Evolutionary conservation across 2,888 invertebrate species (phyloP).

Genomic region (Diaperis boleti): DNA sequence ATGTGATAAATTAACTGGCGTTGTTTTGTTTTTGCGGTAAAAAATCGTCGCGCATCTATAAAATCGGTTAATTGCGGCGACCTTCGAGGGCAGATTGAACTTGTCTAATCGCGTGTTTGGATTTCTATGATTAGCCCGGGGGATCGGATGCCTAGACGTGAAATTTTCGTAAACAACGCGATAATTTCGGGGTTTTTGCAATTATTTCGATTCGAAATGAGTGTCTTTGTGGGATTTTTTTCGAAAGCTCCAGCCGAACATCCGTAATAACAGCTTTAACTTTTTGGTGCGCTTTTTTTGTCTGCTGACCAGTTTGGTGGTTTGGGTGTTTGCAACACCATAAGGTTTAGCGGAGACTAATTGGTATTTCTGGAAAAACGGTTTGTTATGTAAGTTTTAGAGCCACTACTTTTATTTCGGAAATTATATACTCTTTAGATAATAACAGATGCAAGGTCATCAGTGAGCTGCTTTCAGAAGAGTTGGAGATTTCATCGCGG

Average conservation of each 20-base stretch:
- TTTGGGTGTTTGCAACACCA: constrained; percentile 30
- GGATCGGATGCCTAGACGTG: constrained; percentile 27
- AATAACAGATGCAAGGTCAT: constrained; percentile 28
- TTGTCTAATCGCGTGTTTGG: constrained; percentile 35
- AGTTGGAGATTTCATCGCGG: constrained; percentile 15
- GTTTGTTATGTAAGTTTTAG: constrained; percentile 35
- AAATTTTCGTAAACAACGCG: constrained; percentile 39
- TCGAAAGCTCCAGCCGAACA: constrained; percentile 21
- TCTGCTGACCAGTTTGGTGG: too few species aligned
- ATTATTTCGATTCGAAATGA: constrained; percentile 37
- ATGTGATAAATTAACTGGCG: constrained; percentile 26
- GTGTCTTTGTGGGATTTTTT: constrained; percentile 42
- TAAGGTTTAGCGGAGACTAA: constrained; percentile 29
- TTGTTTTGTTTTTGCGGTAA: constrained; percentile 4
- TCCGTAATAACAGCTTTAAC: constrained; percentile 38
- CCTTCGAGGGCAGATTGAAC: constrained; percentile 1
- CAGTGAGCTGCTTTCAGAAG: not conserved
- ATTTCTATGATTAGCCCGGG: constrained; percentile 30
- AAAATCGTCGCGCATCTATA: constrained; percentile 3
- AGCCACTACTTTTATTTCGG: constrained; percentile 14
- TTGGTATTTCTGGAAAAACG: constrained; percentile 34
- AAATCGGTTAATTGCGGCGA: constrained; percentile 8
- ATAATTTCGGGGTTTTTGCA: constrained; percentile 37
- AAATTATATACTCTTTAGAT: constrained; percentile 37
- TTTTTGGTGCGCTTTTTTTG: constrained; percentile 37